A percentile compares a stretch with the other conserved stretches of the same genome.
Evolutionary conservation across 2,888 invertebrate species (phyloP).

Genomic region (Machimus rusticus): DNA sequence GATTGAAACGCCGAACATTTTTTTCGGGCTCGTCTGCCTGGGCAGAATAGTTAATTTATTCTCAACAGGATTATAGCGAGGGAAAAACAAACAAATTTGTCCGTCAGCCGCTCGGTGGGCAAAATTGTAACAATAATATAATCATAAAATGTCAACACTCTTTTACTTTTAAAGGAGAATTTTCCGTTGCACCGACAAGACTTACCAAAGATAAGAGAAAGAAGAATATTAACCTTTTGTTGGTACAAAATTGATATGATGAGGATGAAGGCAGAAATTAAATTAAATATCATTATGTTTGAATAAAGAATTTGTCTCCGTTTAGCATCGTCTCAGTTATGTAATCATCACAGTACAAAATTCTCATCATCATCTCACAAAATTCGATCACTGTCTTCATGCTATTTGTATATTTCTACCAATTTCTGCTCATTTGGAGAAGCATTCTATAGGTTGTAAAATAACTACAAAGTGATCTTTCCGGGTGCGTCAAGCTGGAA

Average conservation of each 20-base stretch:
- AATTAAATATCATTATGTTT: constrained; percentile 25
- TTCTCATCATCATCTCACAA: too few species aligned
- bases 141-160: too few species aligned
- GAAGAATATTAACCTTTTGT: not conserved
- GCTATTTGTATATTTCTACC: too few species aligned
- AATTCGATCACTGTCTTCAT: constrained; percentile 19
- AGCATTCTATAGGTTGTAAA: constrained; percentile 11
- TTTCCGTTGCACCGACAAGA: not conserved
- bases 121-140: too few species aligned
- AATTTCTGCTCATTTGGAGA: not conserved
- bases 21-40: too few species aligned
- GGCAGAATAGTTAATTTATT: too few species aligned
- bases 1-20: too few species aligned
- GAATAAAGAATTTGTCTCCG: constrained; percentile 30
- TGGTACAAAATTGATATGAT: not conserved
- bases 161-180: not conserved
- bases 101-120: too few species aligned
- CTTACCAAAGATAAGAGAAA: constrained; percentile 14
- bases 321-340: not conserved
- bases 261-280: not conserved
- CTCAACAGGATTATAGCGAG: too few species aligned
- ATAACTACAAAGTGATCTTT: constrained; percentile 10
- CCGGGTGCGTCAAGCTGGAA: too few species aligned
- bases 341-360: constrained; percentile 10
- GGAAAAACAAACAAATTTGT: too few species aligned